A percentile compares a stretch with the other conserved stretches of the same genome.
Evolutionary conservation across 2,888 invertebrate genomes (phyloP).

Genomic region (Gonocerus acuteangulatus): DNA sequence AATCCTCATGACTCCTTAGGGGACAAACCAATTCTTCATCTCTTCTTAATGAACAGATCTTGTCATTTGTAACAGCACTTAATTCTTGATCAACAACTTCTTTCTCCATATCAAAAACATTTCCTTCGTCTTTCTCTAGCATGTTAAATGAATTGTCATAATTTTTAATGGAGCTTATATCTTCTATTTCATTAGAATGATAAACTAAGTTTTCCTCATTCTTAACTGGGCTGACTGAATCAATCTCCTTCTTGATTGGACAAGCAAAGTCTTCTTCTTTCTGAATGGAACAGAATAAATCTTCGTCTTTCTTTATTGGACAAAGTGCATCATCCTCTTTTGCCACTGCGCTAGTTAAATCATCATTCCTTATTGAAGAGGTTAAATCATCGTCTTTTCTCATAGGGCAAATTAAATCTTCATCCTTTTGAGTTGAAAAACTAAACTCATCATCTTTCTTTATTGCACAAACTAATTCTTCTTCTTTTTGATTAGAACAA

Average conservation of each 20-base stretch:
- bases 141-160: background rate
- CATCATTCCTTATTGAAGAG: no score
- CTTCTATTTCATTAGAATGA: background rate
- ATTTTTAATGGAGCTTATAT: background rate
- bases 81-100: background rate
- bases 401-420: background rate
- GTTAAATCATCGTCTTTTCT: no score
- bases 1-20: background rate
- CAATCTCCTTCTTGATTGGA: background rate
- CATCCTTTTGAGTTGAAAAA: background rate
- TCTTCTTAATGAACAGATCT: background rate
- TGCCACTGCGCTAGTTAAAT: no score
- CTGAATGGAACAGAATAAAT: background rate
- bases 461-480: background rate
- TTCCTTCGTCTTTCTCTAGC: background rate
- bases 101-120: background rate
- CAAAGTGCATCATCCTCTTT: background rate
- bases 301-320: constrained; percentile 3
- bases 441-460: background rate
- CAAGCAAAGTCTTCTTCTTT: background rate
- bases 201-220: background rate
- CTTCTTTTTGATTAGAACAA: background rate
- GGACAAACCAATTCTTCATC: background rate
- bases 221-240: background rate
- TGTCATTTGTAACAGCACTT: background rate